Conservation (phyloP, 2,797 vertebrate genomes). For the Sarcophilus harrisii region DNA sequence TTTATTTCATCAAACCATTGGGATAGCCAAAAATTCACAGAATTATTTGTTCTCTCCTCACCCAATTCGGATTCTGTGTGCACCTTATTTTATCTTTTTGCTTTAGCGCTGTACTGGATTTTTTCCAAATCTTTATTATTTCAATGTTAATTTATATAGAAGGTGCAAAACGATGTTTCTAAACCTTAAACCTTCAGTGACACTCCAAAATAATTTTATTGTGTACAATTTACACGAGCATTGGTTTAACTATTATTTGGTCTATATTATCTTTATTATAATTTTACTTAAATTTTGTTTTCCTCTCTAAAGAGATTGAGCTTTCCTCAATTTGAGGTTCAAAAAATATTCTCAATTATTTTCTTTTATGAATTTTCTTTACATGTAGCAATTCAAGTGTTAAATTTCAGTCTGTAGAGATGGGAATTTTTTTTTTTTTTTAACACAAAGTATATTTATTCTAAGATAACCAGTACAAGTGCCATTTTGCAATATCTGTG, state of each 20-base stretch:
- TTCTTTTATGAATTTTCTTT: conserved; percentile 12
- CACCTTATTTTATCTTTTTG: background rate
- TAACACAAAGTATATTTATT: conserved; percentile 11
- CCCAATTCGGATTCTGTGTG: background rate
- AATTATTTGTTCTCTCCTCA: background rate
- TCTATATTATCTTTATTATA: conserved; percentile 3
- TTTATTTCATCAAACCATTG: background rate
- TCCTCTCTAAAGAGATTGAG: conserved; percentile 24
- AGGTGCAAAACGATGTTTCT: conserved; percentile 16
- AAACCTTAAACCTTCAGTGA: conserved; percentile 1
- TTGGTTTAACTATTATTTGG: conserved; percentile 4
- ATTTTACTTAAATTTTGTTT: conserved; percentile 16
- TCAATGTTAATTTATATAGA: conserved; percentile 16
- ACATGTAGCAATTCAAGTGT: conserved; percentile 12
- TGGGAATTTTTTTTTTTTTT: background rate
- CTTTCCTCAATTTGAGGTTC: conserved; percentile 17
- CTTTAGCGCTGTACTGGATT: background rate
- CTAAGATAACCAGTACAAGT: conserved; percentile 1
- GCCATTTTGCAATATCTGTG: background rate
- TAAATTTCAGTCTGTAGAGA: conserved; percentile 34
- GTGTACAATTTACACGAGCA: background rate
- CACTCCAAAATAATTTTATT: background rate
- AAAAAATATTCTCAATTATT: conserved; percentile 18
- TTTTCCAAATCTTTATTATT: background rate
- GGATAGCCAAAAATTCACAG: background rate